A percentile compares a stretch with the other conserved stretches of the same genome.
These are phyloP conservation scores for Leptestheria dahalacensis DNA, from an alignment of 1,140 invertebrate genomes.

Conservation along the genomic window DNA sequence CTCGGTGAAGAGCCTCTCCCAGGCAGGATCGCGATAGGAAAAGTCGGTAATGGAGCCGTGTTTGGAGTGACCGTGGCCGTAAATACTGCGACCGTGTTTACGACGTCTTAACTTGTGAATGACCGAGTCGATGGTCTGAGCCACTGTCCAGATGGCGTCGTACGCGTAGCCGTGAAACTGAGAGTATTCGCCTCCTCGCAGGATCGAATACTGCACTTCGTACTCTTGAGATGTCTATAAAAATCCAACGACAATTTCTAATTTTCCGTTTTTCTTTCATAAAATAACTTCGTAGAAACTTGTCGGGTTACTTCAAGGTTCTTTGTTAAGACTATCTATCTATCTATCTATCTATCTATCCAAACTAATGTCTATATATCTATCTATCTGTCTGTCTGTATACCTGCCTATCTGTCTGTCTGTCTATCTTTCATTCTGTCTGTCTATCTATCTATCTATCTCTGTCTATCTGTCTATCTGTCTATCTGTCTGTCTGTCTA, in stretches of 20 bases:
- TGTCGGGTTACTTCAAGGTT: too few species aligned
- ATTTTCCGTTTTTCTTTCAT: too few species aligned
- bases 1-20: conserved; percentile 71
- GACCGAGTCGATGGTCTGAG: conserved; percentile 74
- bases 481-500: too few species aligned
- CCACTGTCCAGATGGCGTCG: conserved; percentile 93
- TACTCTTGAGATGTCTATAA: conserved; percentile 77
- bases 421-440: too few species aligned
- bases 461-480: too few species aligned
- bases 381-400: too few species aligned
- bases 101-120: conserved; percentile 39
- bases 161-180: conserved; percentile 94
- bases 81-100: background rate
- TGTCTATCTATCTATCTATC: too few species aligned
- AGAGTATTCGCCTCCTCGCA: conserved; percentile 66
- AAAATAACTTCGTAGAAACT: too few species aligned
- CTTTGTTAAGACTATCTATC: too few species aligned
- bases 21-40: conserved; percentile 65
- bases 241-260: conserved; percentile 7
- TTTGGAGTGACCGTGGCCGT: conserved; percentile 24
- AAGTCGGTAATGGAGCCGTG: conserved; percentile 63
- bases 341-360: too few species aligned
- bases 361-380: too few species aligned
- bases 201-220: conserved; percentile 60
- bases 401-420: too few species aligned